Evolutionary conservation across 2,113 vertebrate species (phyloP).

Genomic region (Bucco capensis): DNA sequence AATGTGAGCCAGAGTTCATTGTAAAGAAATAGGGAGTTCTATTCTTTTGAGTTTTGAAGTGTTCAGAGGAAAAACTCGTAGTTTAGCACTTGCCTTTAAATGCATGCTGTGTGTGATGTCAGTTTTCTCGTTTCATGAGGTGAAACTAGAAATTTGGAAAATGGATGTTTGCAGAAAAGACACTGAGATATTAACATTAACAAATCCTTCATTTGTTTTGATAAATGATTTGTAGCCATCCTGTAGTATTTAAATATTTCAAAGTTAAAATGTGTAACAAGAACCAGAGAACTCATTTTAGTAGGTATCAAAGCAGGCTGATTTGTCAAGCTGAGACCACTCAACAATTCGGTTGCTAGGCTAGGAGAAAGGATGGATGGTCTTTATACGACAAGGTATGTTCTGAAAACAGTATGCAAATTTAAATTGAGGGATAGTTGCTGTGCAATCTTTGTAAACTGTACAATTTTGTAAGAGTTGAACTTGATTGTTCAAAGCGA

Average conservation of each 20-base stretch:
- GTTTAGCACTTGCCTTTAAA: not conserved
- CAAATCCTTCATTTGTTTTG: not conserved
- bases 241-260: not conserved
- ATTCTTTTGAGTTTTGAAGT: no score
- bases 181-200: no score
- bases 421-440: not conserved
- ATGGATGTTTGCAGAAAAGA: not conserved
- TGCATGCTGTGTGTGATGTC: rapidly evolving
- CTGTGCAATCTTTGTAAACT: not conserved
- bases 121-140: not conserved
- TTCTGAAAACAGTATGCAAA: not conserved
- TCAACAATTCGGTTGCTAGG: not conserved
- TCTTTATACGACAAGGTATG: not conserved
- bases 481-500: not conserved
- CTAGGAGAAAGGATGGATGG: not conserved
- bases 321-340: not conserved
- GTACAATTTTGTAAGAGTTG: not conserved
- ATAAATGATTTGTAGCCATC: not conserved
- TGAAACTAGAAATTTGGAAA: not conserved
- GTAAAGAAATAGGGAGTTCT: not conserved
- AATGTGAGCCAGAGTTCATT: not conserved
- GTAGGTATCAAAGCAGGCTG: not conserved
- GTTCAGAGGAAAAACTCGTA: not conserved
- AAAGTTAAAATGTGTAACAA: not conserved
- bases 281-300: not conserved